These are phyloP conservation scores for Melopsittacus undulatus DNA, from an alignment of 2,797 vertebrate species.

Conservation along the genomic window DNA sequence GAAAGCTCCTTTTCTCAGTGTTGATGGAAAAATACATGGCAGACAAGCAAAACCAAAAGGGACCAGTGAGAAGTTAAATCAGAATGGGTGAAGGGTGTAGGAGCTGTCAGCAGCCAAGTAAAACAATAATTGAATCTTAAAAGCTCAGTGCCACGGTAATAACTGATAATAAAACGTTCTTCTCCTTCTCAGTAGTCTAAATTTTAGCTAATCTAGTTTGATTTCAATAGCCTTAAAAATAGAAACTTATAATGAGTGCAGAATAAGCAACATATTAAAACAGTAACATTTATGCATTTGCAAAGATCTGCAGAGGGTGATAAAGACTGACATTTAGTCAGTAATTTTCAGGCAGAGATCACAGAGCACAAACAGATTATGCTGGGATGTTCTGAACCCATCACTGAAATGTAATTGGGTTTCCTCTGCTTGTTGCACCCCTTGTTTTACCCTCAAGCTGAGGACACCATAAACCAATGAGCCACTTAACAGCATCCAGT, in stretches of 20 bases:
- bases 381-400: background rate
- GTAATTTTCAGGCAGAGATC: background rate
- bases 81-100: conserved; percentile 35
- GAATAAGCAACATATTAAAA: conserved; percentile 9
- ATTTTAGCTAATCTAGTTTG: conserved; percentile 59
- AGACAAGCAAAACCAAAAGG: conserved; percentile 36
- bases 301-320: background rate
- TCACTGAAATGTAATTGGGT: background rate
- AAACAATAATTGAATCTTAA: conserved; percentile 67
- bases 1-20: background rate
- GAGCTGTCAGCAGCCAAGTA: conserved; percentile 41
- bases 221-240: conserved; percentile 56
- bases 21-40: background rate
- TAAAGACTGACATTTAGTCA: background rate
- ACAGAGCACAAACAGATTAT: background rate
- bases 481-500: background rate
- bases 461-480: background rate
- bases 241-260: conserved; percentile 8
- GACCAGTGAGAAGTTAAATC: background rate
- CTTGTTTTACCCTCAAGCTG: background rate
- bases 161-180: conserved; percentile 59
- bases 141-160: conserved; percentile 38
- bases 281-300: background rate
- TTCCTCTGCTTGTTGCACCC: background rate
- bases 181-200: conserved; percentile 38